A percentile compares a stretch with the other conserved stretches of the same genome.
Conservation (phyloP, 2,797 vertebrate genomes). For the Semaprochilodus insignis region DNA sequence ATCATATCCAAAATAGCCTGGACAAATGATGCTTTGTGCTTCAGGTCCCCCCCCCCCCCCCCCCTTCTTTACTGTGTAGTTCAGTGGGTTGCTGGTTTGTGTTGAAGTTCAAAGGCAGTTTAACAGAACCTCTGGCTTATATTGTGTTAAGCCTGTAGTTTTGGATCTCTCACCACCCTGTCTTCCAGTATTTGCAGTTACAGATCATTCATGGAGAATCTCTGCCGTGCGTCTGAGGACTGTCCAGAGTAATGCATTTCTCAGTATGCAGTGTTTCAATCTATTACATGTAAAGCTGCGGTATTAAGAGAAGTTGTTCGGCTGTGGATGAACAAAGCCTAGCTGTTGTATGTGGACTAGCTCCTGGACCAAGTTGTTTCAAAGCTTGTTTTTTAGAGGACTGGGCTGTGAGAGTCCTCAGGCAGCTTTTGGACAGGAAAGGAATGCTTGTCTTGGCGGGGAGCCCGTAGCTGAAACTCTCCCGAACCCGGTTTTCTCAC, state of each 20-base stretch:
- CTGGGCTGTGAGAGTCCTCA: slow-evolving; percentile 27
- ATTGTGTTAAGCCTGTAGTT: slow-evolving; percentile 35
- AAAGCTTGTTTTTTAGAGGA: slow-evolving; percentile 32
- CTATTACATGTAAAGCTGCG: background rate
- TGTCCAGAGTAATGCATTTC: background rate
- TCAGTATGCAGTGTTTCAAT: background rate
- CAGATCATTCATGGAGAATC: background rate
- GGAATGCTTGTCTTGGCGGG: slow-evolving; percentile 53
- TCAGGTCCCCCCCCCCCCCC: background rate
- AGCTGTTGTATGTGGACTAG: background rate
- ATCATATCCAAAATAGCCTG: slow-evolving; percentile 58
- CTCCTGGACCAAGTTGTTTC: slow-evolving; percentile 43
- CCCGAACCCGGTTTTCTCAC: slow-evolving; percentile 30
- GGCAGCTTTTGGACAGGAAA: slow-evolving; percentile 43
- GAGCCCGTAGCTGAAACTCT: slow-evolving; percentile 32
- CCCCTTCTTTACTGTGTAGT: background rate
- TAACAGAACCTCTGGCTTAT: slow-evolving; percentile 24
- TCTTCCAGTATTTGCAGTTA: background rate
- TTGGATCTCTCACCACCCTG: background rate
- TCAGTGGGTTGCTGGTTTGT: slow-evolving; percentile 42
- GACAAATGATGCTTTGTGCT: slow-evolving; percentile 61
- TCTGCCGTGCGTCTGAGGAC: background rate
- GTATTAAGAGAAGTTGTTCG: background rate
- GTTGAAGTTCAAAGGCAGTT: slow-evolving; percentile 41
- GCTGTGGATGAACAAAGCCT: slow-evolving; percentile 17